Percentiles rank a stretch among this genome's conserved stretches.
These are phyloP conservation scores for Motacilla alba DNA, from an alignment of 2,113 vertebrate species.

Conservation along the genomic window DNA sequence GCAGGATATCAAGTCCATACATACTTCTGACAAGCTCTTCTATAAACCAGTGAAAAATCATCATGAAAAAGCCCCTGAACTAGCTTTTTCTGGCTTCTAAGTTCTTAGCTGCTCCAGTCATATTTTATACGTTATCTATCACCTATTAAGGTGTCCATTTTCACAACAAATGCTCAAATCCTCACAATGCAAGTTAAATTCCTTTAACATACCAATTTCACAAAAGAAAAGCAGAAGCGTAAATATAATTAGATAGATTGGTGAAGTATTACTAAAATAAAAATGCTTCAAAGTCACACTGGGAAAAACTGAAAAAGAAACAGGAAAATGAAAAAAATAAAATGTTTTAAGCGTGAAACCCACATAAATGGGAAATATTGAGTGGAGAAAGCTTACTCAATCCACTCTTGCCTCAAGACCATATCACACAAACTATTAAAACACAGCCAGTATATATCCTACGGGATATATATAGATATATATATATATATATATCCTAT, in stretches of 20 bases:
- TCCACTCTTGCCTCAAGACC: not conserved
- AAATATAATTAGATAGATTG: not conserved
- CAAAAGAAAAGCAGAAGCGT: not conserved
- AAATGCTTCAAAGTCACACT: not conserved
- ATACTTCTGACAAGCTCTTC: not conserved
- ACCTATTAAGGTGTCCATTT: not conserved
- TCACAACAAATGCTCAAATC: not conserved
- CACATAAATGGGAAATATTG: not conserved
- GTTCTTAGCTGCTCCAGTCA: not conserved
- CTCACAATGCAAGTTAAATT: not conserved
- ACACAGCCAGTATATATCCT: not conserved
- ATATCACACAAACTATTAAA: not conserved
- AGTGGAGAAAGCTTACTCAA: not conserved
- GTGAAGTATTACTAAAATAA: not conserved
- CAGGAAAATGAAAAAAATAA: not conserved
- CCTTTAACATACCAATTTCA: not conserved
- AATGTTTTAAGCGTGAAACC: not conserved
- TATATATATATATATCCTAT: no score
- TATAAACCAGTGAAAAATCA: not conserved
- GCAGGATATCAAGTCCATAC: not conserved
- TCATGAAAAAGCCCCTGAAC: rapidly evolving
- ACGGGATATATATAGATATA: not conserved
- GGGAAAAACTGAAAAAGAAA: not conserved
- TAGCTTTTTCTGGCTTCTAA: not conserved
- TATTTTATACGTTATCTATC: not conserved